Evolutionary conservation across 2,113 vertebrate genomes (phyloP), one percentile per base, ranked within the genome.

Genomic region (Bombycilla garrulus): DNA sequence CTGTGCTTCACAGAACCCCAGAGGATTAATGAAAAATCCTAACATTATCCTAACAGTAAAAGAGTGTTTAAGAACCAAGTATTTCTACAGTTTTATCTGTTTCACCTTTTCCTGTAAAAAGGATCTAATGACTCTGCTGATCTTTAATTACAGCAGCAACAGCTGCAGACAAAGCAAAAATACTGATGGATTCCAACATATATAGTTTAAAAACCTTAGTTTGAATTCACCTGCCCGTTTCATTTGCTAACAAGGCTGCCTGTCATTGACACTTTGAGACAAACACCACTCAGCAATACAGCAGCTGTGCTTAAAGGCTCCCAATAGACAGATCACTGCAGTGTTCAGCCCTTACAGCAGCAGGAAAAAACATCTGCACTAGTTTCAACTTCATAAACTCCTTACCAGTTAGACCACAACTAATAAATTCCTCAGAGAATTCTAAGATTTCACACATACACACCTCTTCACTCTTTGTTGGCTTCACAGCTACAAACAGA

Each of bases 371-470:
- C 58, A 73, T 28, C 1, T 66, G 58, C 82, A n/a, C 67, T 47
- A 45, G 45, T 83, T 80, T 48, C 71, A 73, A 22, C 79, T 80
- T 44, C 84, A 53, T 90, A 77, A 90, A 90, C 50, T 12, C 5
- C 1, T 86, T 74, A 94, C 90, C 69, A 22, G 38, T 73, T 20
- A 90, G 26, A 71, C 33, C 1, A 1, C 80, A 86, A 81, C 62
- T 60, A 88, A 81, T 36, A 19, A 90, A 94, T 56, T 88, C 93
- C 72, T 51, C 54, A 48, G 85, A 83, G 85, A 88, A 77, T n/a
- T 66, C 56, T 12, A 40, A n/a, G 67, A 51, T 67, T 86, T 79
- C 87, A 5, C 28, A 5, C 33, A 15, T 58, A 61, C 48, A 57
- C 42, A 36, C 54, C 64, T 90, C 77, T 83, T 57, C 60, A 20